A percentile compares a stretch with the other conserved stretches of the same genome.
Conservation (phyloP, 2,797 vertebrate species). For the Sitta carolinensis region DNA sequence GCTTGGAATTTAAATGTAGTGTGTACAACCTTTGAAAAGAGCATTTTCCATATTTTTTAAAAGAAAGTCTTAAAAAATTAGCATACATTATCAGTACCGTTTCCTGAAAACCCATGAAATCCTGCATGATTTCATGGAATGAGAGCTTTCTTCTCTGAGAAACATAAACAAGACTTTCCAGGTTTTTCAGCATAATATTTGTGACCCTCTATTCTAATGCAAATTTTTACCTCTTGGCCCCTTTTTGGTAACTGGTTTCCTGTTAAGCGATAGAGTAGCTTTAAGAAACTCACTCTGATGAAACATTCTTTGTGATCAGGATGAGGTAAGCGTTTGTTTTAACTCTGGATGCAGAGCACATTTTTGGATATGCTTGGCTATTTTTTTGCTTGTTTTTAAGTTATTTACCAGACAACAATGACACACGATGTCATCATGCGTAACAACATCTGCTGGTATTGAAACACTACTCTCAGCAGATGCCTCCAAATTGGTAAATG, state of each 20-base stretch:
- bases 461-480: not conserved
- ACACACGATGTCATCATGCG: accelerated
- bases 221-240: not conserved
- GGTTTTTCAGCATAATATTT: not conserved
- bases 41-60: not conserved
- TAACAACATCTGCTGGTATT: not conserved
- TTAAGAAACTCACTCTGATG: not conserved
- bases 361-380: not conserved
- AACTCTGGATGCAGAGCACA: not conserved
- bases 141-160: not conserved
- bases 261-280: not conserved
- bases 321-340: not conserved
- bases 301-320: not conserved
- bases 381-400: not conserved
- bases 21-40: not conserved
- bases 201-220: not conserved
- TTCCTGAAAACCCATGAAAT: not conserved
- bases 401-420: not conserved
- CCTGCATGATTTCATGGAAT: not conserved
- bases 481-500: not conserved
- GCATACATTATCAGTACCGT: not conserved
- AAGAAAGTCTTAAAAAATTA: not conserved
- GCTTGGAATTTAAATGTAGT: not conserved
- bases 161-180: not conserved
- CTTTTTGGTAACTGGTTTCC: not conserved